A percentile compares a stretch with the other conserved stretches of the same genome.
Evolutionary conservation across 2,888 invertebrate genomes (phyloP).

Genomic region (Flexamia atlantica): DNA sequence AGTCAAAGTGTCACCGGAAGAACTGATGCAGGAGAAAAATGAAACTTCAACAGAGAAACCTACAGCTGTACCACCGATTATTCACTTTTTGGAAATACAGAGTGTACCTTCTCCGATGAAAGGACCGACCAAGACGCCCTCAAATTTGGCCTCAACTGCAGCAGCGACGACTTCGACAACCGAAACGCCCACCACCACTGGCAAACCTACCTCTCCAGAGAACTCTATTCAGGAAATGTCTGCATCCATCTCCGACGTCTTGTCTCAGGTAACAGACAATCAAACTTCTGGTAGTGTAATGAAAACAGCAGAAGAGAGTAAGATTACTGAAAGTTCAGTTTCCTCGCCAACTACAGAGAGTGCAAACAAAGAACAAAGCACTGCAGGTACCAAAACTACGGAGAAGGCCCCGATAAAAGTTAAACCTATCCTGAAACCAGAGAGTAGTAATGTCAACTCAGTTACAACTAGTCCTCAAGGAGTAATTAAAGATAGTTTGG

Average conservation of each 20-base stretch:
- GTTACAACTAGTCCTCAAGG: conserved; percentile 21
- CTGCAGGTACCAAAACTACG: neutral
- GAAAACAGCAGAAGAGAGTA: conserved; percentile 53
- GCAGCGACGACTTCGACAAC: conserved; percentile 42
- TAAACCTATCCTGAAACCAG: conserved; percentile 32
- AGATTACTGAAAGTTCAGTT: neutral
- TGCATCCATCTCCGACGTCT: conserved; percentile 68
- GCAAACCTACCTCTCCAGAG: conserved; percentile 31
- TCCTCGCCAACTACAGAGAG: neutral
- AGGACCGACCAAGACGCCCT: conserved; percentile 59
- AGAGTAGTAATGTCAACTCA: conserved; percentile 34
- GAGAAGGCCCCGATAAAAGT: neutral
- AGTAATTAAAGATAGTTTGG: neutral
- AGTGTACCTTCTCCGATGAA: conserved; percentile 64
- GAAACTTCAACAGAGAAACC: conserved; percentile 69
- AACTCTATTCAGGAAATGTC: conserved; percentile 67
- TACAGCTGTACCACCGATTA: conserved; percentile 68
- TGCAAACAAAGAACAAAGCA: conserved; percentile 13
- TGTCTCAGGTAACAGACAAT: conserved; percentile 68
- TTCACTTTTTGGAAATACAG: conserved; percentile 69
- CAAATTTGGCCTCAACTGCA: conserved; percentile 45
- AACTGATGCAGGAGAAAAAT: conserved; percentile 55
- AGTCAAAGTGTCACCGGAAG: conserved; percentile 68
- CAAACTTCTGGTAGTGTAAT: conserved; percentile 54
- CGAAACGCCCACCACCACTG: conserved; percentile 34